Evolutionary conservation across 2,888 invertebrate genomes (phyloP).

Genomic region (Lumbricus terrestris): DNA sequence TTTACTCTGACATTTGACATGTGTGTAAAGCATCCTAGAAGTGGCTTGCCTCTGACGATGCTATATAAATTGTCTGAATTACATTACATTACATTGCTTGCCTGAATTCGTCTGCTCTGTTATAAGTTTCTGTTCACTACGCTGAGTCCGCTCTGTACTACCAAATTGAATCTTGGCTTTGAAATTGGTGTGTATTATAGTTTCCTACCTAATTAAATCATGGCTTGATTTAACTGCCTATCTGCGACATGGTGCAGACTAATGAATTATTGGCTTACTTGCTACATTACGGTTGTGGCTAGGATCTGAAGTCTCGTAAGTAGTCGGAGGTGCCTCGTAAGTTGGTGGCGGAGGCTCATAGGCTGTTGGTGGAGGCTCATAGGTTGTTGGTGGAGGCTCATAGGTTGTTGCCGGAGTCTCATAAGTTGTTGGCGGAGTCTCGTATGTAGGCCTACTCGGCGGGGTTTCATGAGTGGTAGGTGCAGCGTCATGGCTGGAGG

Average conservation of each 20-base stretch:
- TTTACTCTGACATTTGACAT: too few relatives aligned
- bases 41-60: background rate
- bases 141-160: too few relatives aligned
- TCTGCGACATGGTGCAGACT: background rate
- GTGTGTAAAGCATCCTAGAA: too few relatives aligned
- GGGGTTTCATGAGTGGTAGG: background rate
- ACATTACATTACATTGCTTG: background rate
- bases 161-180: background rate
- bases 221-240: background rate
- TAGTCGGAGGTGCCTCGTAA: too few relatives aligned
- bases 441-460: background rate
- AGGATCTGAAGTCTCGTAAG: background rate
- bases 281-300: background rate
- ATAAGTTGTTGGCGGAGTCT: background rate
- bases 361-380: background rate
- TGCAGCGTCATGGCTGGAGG: background rate
- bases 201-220: background rate
- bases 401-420: background rate
- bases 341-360: too few relatives aligned
- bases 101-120: background rate
- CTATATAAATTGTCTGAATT: too few relatives aligned
- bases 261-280: background rate
- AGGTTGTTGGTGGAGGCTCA: too few relatives aligned
- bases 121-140: too few relatives aligned
- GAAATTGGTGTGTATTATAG: background rate